Percentiles rank a stretch among this genome's conserved stretches.
These are phyloP conservation scores for Plectropomus leopardus DNA, from an alignment of 2,113 vertebrate species.

Conservation along the genomic window DNA sequence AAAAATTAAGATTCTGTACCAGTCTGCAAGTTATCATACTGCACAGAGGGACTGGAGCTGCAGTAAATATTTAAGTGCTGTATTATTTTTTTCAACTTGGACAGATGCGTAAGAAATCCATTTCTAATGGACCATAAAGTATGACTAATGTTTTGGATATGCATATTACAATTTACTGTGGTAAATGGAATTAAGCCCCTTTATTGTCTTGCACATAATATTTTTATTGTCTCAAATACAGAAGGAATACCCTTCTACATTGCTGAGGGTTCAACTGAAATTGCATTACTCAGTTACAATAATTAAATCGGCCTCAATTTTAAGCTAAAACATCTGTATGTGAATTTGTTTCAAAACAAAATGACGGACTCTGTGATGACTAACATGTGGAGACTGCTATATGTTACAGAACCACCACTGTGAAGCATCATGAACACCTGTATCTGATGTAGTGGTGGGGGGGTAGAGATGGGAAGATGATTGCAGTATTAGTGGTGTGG, in stretches of 20 bases:
- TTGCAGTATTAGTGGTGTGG: neutral
- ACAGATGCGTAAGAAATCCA: neutral
- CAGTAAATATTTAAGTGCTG: neutral
- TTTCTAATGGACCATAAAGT: slow-evolving; percentile 7
- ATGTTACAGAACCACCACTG: slow-evolving; percentile 20
- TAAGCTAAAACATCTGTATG: slow-evolving; percentile 50
- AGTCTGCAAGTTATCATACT: neutral
- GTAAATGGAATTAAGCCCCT: neutral
- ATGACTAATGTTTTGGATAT: neutral
- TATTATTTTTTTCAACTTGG: neutral
- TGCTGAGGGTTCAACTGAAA: slow-evolving; percentile 9
- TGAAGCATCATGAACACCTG: slow-evolving; percentile 25
- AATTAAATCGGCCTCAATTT: slow-evolving; percentile 42
- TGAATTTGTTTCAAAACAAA: slow-evolving; percentile 42
- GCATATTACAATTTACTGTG: neutral
- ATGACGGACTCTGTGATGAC: slow-evolving; percentile 18
- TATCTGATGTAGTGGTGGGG: neutral
- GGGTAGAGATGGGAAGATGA: neutral
- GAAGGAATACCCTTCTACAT: slow-evolving; percentile 1
- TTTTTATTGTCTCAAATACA: neutral
- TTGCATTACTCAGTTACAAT: slow-evolving; percentile 28
- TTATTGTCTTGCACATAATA: neutral
- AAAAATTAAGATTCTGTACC: neutral
- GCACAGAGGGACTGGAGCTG: neutral
- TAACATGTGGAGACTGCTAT: slow-evolving; percentile 36